A percentile compares a stretch with the other conserved stretches of the same genome.
phyloP scores from a whole-genome alignment of 2,797 vertebrate species.

The Arrhamphus sclerolepis region DNA sequence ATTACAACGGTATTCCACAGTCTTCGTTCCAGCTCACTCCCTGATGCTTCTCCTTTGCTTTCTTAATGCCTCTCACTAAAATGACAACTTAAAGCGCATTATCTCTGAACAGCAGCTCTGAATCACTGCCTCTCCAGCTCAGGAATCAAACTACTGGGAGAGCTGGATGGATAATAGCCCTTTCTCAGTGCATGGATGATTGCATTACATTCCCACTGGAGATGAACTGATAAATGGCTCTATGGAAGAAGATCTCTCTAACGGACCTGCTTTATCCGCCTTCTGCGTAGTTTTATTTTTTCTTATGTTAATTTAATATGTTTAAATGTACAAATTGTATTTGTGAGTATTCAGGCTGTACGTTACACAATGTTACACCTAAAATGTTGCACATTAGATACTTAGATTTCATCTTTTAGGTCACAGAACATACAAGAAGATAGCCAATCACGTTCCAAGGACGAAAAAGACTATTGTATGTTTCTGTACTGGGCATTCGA shows the following conservation, averaged over 20 bases:
- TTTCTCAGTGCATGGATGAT: slow-evolving; percentile 46
- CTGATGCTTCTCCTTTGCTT: slow-evolving; percentile 13
- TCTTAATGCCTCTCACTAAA: slow-evolving; percentile 20
- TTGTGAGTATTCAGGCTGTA: too few species aligned
- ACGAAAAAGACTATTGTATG: too few species aligned
- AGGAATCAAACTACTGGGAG: slow-evolving; percentile 29
- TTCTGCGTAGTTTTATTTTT: neutral
- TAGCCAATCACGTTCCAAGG: too few species aligned
- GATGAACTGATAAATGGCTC: slow-evolving; percentile 56
- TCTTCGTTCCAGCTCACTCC: slow-evolving; percentile 6
- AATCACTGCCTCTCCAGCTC: slow-evolving; percentile 27
- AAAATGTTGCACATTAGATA: too few species aligned
- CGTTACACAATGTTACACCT: too few species aligned
- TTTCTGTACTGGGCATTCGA: too few species aligned
- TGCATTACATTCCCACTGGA: slow-evolving; percentile 57
- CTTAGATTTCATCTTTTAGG: too few species aligned
- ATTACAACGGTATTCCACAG: neutral
- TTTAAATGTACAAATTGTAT: slow-evolving; percentile 1
- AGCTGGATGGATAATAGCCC: slow-evolving; percentile 44
- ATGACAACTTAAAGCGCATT: slow-evolving; percentile 39
- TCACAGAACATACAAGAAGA: too few species aligned
- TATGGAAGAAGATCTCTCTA: neutral
- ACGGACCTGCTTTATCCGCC: slow-evolving; percentile 13
- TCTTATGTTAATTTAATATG: neutral
- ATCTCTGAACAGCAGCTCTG: slow-evolving; percentile 38